Percentiles rank a stretch among this genome's conserved stretches.
These are phyloP conservation scores for Sylvilagus bachmani DNA, from an alignment of 2,113 vertebrate genomes.

Conservation along the genomic window DNA sequence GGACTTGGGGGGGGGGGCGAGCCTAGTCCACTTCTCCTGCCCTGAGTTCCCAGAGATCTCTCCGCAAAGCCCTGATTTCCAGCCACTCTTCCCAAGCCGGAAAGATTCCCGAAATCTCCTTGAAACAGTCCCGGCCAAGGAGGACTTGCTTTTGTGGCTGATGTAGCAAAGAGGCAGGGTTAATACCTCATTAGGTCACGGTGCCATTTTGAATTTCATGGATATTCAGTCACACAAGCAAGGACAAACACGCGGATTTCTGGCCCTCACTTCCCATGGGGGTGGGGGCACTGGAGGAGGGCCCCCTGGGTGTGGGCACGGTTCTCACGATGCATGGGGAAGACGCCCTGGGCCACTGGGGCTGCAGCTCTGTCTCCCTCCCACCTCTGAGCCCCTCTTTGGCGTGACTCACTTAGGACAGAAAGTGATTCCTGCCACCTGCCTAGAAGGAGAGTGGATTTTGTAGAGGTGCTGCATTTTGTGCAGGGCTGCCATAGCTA, in stretches of 20 bases:
- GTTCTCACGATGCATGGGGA: conserved; percentile 66
- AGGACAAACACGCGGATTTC: conserved; percentile 83
- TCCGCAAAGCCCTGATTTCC: conserved; percentile 42
- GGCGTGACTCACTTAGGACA: neutral
- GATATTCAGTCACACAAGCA: conserved; percentile 88
- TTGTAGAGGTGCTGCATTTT: neutral
- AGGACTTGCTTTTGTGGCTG: conserved; percentile 79
- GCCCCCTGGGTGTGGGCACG: neutral
- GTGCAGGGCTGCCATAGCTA: neutral
- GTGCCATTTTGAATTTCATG: conserved; percentile 87
- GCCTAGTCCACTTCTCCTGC: neutral
- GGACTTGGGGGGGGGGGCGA: too few relatives aligned
- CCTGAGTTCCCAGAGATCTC: neutral
- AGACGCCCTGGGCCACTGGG: conserved; percentile 62
- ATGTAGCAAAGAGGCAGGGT: conserved; percentile 85
- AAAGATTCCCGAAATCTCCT: conserved; percentile 83
- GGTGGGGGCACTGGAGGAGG: neutral
- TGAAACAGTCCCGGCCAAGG: conserved; percentile 77
- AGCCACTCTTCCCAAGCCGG: conserved; percentile 74
- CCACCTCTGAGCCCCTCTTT: neutral
- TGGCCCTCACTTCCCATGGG: conserved; percentile 67
- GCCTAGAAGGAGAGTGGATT: too few relatives aligned
- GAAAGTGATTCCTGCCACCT: fast-evolving
- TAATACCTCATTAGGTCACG: conserved; percentile 87
- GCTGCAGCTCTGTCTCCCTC: conserved; percentile 20